Conservation (phyloP, 2,797 vertebrate species). For the Coregonus sp. region DNA sequence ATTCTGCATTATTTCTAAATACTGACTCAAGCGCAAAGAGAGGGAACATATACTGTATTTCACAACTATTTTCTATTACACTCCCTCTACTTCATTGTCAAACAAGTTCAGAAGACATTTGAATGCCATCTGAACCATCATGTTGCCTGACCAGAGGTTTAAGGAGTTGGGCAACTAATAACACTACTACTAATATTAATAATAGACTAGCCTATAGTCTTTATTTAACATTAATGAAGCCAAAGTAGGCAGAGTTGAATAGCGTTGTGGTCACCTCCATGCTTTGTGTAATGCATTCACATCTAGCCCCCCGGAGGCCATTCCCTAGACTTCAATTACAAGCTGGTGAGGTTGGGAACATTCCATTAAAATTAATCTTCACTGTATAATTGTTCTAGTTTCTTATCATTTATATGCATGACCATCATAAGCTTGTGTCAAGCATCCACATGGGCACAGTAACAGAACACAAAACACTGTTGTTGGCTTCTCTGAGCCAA, state of each 20-base stretch:
- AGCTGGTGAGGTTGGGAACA: slow-evolving; percentile 9
- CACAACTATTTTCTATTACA: too few relatives aligned
- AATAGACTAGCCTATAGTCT: not conserved
- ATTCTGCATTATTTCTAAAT: too few relatives aligned
- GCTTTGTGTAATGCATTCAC: not conserved
- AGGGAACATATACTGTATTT: too few relatives aligned
- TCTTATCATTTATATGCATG: not conserved
- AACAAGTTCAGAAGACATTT: too few relatives aligned
- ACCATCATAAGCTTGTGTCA: not conserved
- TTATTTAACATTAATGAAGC: not conserved
- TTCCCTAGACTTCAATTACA: slow-evolving; percentile 19
- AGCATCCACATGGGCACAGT: not conserved
- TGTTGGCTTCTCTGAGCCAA: not conserved
- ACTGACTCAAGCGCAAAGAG: too few relatives aligned
- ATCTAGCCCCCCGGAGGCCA: slow-evolving; percentile 9
- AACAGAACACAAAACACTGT: not conserved
- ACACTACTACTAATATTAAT: too few relatives aligned
- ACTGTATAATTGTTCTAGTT: slow-evolving; percentile 14
- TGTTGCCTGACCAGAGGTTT: too few relatives aligned
- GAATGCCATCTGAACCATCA: too few relatives aligned
- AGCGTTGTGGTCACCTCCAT: slow-evolving; percentile 1
- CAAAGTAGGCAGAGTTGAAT: not conserved
- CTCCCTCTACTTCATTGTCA: too few relatives aligned
- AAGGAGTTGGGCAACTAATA: too few relatives aligned
- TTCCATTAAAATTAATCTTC: slow-evolving; percentile 36